These are phyloP conservation scores for Glossosoma conforme DNA, from an alignment of 1,140 invertebrate genomes.

Conservation along the genomic window DNA sequence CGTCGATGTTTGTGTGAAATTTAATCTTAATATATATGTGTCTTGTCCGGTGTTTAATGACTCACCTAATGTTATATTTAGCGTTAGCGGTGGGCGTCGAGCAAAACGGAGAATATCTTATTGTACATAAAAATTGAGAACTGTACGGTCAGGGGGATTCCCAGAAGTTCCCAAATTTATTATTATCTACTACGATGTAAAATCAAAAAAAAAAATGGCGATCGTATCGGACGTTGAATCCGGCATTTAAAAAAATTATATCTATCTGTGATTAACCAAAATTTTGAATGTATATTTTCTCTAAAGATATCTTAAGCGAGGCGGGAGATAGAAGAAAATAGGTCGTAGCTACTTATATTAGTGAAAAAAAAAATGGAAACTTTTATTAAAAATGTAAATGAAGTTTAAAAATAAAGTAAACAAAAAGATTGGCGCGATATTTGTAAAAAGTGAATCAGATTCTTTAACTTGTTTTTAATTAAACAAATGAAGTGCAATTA, in stretches of 20 bases:
- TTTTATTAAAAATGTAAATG: conserved; percentile 32
- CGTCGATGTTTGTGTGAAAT: conserved; percentile 29
- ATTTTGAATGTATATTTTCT: conserved; percentile 53
- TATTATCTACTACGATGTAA: too few species aligned
- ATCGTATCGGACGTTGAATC: conserved; percentile 26
- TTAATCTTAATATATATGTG: conserved; percentile 41
- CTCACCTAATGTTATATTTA: conserved; percentile 39
- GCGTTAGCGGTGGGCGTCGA: conserved; percentile 7
- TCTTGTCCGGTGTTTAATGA: conserved; percentile 48
- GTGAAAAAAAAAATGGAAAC: conserved; percentile 38
- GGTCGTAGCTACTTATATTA: conserved; percentile 34
- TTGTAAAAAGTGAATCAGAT: conserved; percentile 31
- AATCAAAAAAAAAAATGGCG: conserved; percentile 23
- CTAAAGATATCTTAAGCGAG: conserved; percentile 47
- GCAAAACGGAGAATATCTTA: too few species aligned
- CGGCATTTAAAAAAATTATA: conserved; percentile 43
- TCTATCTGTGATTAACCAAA: conserved; percentile 53
- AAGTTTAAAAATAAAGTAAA: not conserved
- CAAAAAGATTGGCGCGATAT: conserved; percentile 20
- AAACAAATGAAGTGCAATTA: conserved; percentile 52
- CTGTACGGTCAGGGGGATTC: not conserved
- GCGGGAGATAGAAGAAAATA: conserved; percentile 23
- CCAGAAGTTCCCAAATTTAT: too few species aligned
- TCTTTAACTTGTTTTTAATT: conserved; percentile 37
- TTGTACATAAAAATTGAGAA: not conserved